These are phyloP conservation scores for Cebus imitator DNA, from an alignment of 2,113 vertebrate genomes.

Conservation along the genomic window DNA sequence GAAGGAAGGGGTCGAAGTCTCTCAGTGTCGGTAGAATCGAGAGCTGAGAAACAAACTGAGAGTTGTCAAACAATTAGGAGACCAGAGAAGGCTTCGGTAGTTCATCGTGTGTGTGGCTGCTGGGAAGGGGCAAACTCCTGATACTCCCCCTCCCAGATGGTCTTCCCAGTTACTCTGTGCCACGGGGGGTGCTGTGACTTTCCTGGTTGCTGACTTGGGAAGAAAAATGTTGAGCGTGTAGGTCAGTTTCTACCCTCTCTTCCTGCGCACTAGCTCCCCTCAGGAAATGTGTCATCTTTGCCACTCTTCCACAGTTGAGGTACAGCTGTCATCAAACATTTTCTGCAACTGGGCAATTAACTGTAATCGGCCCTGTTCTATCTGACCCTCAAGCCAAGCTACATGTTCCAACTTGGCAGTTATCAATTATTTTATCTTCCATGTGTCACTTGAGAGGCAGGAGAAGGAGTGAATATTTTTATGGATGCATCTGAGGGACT, in stretches of 20 bases:
- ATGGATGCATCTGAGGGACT: neutral
- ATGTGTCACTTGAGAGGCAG: neutral
- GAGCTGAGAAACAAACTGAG: neutral
- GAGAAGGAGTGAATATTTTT: neutral
- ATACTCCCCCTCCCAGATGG: neutral
- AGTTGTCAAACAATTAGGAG: neutral
- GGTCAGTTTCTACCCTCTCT: neutral
- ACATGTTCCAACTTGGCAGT: neutral
- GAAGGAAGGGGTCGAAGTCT: neutral
- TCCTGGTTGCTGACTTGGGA: neutral
- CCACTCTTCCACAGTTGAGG: accelerated
- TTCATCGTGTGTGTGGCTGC: neutral
- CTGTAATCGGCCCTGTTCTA: neutral
- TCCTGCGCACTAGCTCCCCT: neutral
- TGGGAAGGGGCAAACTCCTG: neutral
- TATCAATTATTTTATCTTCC: neutral
- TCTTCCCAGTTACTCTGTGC: neutral
- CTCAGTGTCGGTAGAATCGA: neutral
- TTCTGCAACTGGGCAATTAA: neutral
- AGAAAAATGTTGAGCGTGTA: neutral
- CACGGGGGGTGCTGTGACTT: neutral
- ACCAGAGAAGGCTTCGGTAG: neutral
- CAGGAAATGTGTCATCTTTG: neutral
- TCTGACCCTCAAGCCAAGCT: neutral
- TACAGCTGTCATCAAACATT: neutral